These are phyloP conservation scores for Pangasius larnaudii DNA, from an alignment of 2,797 vertebrate genomes.

Conservation along the genomic window DNA sequence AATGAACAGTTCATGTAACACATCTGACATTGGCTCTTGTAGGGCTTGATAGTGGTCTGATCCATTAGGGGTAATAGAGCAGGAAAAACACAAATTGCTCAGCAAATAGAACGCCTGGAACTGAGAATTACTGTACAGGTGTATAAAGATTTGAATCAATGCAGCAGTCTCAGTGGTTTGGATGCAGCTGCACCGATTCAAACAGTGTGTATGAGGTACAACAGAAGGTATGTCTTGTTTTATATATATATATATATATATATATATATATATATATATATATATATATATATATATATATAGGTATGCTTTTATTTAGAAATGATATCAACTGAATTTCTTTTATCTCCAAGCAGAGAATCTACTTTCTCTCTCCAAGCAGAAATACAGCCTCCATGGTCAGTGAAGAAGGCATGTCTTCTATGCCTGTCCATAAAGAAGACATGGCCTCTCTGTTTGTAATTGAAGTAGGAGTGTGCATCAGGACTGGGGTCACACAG, in stretches of 20 bases:
- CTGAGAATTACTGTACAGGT: not conserved
- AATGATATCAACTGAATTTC: not conserved
- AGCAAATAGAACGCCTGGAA: not conserved
- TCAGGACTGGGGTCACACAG: not conserved
- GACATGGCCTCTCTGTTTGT: not conserved
- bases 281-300: too few species aligned
- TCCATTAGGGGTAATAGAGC: not conserved
- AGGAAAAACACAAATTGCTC: constrained; percentile 2
- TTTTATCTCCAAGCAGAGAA: not conserved
- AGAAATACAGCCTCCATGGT: not conserved
- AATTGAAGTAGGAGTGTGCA: not conserved
- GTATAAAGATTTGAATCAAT: not conserved
- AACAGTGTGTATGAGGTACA: not conserved
- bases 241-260: too few species aligned
- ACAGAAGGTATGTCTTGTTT: not conserved
- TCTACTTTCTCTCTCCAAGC: not conserved
- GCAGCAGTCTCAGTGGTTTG: not conserved
- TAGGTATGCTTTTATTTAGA: not conserved
- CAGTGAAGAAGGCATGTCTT: not conserved
- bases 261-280: too few species aligned
- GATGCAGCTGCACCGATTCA: not conserved
- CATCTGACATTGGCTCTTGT: not conserved
- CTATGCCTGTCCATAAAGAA: not conserved
- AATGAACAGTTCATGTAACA: not conserved
- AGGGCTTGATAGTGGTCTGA: not conserved